Evolutionary conservation across 2,113 vertebrate species (phyloP).

Genomic region (Ochotona curzoniae): DNA sequence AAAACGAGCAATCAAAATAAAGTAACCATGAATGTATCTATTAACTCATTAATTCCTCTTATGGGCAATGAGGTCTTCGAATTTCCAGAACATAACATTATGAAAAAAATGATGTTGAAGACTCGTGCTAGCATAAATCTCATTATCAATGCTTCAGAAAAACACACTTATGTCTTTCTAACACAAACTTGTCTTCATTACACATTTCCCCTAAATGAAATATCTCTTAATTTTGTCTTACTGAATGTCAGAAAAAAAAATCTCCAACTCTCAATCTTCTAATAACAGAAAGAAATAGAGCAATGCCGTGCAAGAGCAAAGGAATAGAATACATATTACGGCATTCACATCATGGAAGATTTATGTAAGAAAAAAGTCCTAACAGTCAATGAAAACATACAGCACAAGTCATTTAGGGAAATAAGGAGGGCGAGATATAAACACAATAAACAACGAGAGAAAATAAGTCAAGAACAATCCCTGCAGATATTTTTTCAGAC

Average conservation of each 20-base stretch:
- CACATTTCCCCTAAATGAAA: background rate
- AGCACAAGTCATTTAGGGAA: background rate
- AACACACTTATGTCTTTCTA: background rate
- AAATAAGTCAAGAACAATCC: background rate
- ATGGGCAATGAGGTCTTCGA: slow-evolving; percentile 15
- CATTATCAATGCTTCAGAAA: background rate
- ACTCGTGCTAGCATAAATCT: background rate
- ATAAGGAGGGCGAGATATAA: background rate
- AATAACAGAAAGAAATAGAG: background rate
- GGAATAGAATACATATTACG: background rate
- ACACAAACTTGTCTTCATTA: background rate
- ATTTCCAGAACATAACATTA: background rate
- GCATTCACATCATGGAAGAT: background rate
- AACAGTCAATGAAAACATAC: background rate
- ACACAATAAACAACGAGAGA: background rate
- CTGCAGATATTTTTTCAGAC: background rate
- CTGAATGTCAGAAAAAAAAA: slow-evolving; percentile 1
- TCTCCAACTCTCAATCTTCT: background rate
- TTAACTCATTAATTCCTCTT: background rate
- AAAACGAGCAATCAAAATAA: slow-evolving; percentile 9
- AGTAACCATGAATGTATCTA: background rate
- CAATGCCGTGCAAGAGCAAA: background rate
- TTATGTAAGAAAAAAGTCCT: background rate
- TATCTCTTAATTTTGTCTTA: slow-evolving; percentile 15
- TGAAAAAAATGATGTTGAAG: background rate